Conservation (phyloP, 2,113 vertebrate species). For the Siphamia tubifer region DNA sequence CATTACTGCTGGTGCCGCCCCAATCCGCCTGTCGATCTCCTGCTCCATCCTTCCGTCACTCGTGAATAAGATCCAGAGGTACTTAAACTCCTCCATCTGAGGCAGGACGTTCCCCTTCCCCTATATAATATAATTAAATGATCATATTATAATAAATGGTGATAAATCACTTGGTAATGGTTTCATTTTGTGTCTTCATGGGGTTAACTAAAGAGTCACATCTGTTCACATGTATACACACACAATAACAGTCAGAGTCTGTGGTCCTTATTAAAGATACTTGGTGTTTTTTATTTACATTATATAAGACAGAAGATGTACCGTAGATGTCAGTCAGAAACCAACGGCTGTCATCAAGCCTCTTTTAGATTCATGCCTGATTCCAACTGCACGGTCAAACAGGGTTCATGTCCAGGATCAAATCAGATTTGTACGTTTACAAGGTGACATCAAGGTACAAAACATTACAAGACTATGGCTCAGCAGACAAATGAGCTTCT, state of each 20-base stretch:
- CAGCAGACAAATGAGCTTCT: not conserved
- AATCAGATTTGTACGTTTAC: not conserved
- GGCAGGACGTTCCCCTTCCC: too few relatives aligned
- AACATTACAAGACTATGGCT: not conserved
- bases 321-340: conserved; percentile 63
- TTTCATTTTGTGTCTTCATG: too few relatives aligned
- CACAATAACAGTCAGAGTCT: conserved; percentile 41
- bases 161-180: too few relatives aligned
- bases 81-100: too few relatives aligned
- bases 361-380: conserved; percentile 20
- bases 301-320: conserved; percentile 68
- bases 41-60: too few relatives aligned
- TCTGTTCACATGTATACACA: too few relatives aligned
- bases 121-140: too few relatives aligned
- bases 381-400: conserved; percentile 31
- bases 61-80: too few relatives aligned
- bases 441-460: conserved; percentile 7
- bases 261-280: conserved; percentile 73
- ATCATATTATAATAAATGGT: too few relatives aligned
- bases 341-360: conserved; percentile 44
- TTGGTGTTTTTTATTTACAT: conserved; percentile 74
- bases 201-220: too few relatives aligned
- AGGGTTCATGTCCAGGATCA: conserved; percentile 23
- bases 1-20: too few relatives aligned
- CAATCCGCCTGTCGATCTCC: too few relatives aligned